Base-by-base conservation (phyloP, 92 coral and sea anemone genomes). In the Porites divaricata region DNA sequence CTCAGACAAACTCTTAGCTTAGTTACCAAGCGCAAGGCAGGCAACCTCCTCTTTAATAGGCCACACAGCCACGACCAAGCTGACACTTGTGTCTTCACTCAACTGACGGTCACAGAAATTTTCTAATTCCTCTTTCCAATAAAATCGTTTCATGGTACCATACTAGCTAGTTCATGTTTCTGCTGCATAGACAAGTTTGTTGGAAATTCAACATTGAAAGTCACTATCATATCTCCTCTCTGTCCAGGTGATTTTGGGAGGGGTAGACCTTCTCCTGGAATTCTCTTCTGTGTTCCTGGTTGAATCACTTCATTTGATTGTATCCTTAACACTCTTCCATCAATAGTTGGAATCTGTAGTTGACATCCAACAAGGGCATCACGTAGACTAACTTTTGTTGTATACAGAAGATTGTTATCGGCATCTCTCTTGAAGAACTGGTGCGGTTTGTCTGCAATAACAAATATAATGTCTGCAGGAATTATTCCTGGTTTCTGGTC, bases 231-330 rank as follows among this genome's bases (percentile, higher is more conserved):
- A 67, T 97, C 99, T 7, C 85, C 99, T 62, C 99, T 77, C 67
- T 85, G 83, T 19, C 91, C 88, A 1, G 89, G 89, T 41, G 78
- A 70, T 84, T 97, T 97, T 9, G 99, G 98, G 8, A 93, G 76
- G 2, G 99, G 99, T 15, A 97, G 83, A 12, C 99, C 99, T 84
- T 97, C 98, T 0, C 98, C 98, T 6, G 93, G 95, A 65, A 93
- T 93, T 24, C 92, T 86, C 62, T 95, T 97, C 72, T 93, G 95
- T n/a, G 92, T 93, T 58, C 99, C 99, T 50, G 99, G 99, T 69
- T 95, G 95, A 2, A 97, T 95, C 1, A 97, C 96, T 65, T 97
- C 99, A 87, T 91, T 93, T 15, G 95, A 92, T 72, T 97, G 98
- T 12, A 97, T 84, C 9, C 92, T 77, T 63, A 95, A 89, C 1